These are phyloP conservation scores for Eristalis pertinax DNA, from an alignment of 2,888 invertebrate genomes.

Conservation along the genomic window DNA sequence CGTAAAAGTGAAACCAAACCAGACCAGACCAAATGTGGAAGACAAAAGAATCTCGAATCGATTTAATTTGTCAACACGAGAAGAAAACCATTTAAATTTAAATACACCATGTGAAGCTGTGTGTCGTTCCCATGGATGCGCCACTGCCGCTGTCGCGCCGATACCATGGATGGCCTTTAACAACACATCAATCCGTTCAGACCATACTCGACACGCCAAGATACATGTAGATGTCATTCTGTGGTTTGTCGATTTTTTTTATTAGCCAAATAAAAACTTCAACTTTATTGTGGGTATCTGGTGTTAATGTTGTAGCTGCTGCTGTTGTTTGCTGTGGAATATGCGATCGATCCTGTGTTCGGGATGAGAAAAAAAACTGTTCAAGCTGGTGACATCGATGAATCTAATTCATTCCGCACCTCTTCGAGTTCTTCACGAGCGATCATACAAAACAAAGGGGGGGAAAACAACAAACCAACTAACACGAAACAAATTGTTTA, in stretches of 20 bases:
- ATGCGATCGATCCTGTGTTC: neutral
- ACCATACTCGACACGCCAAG: constrained; percentile 50
- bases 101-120: constrained; percentile 43
- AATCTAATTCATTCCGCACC: constrained; percentile 32
- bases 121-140: constrained; percentile 57
- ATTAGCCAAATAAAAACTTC: constrained; percentile 64
- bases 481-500: constrained; percentile 67
- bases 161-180: constrained; percentile 32
- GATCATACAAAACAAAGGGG: neutral
- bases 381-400: constrained; percentile 60
- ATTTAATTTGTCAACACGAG: constrained; percentile 75
- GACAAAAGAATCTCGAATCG: constrained; percentile 61
- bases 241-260: constrained; percentile 68
- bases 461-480: constrained; percentile 29
- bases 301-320: constrained; percentile 61
- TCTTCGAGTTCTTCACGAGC: neutral
- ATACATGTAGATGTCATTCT: constrained; percentile 36
- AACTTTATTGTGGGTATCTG: constrained; percentile 65
- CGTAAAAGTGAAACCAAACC: neutral
- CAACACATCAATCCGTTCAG: constrained; percentile 57
- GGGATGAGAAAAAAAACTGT: constrained; percentile 28
- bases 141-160: constrained; percentile 44
- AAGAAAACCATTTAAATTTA: constrained; percentile 31
- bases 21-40: constrained; percentile 11
- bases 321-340: constrained; percentile 18